phyloP scores from a whole-genome alignment of 2,113 vertebrate species.

The Pavo muticus region DNA sequence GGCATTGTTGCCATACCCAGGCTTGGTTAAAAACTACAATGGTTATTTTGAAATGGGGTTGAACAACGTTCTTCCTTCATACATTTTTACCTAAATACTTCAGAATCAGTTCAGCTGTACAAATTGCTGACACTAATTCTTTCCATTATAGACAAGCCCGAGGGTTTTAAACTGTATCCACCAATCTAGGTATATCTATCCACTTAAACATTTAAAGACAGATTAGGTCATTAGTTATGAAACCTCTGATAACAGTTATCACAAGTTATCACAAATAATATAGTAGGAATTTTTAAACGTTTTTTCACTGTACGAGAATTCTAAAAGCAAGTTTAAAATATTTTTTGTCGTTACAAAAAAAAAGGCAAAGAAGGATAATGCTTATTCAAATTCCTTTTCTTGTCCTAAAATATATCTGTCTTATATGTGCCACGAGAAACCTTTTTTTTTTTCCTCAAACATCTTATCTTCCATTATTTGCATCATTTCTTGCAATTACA shows the following conservation, averaged over 20 bases:
- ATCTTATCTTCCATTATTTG: constrained; percentile 5
- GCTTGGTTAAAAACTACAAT: background rate
- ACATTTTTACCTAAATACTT: background rate
- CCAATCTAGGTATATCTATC: background rate
- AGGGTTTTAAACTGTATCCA: constrained; percentile 1
- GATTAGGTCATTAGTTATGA: background rate
- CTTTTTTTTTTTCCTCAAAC: constrained; percentile 6
- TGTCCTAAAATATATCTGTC: background rate
- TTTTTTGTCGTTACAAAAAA: background rate
- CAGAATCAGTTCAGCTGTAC: background rate
- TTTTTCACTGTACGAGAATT: background rate
- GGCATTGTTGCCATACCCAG: background rate
- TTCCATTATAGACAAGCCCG: background rate
- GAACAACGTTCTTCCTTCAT: background rate
- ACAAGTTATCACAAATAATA: background rate
- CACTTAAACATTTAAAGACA: constrained; percentile 30
- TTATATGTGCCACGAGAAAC: background rate
- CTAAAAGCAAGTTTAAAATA: background rate
- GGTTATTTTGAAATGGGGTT: background rate
- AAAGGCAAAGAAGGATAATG: background rate
- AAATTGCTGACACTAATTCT: constrained; percentile 22
- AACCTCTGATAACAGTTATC: background rate
- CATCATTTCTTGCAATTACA: constrained; percentile 51
- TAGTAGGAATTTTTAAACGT: background rate
- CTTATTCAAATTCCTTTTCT: constrained; percentile 8